Percentiles rank a stretch among this genome's conserved stretches.
Evolutionary conservation across 37 sponge, comb jelly and placozoan species (phyloP).

Genomic region (Cliona cf. orientalis): DNA sequence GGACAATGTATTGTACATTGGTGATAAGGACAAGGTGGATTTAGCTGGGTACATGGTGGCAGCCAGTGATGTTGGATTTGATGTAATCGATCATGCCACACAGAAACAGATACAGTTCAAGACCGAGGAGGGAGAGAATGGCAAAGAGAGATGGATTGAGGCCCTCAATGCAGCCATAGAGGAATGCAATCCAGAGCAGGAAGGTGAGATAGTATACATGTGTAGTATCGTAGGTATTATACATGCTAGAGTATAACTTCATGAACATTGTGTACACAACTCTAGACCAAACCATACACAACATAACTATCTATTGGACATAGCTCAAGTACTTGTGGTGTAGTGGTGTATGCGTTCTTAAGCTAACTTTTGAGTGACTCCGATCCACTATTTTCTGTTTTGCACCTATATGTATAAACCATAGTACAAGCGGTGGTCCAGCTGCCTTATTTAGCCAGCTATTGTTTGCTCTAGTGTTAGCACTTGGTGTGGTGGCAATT

Average conservation of each 20-base stretch:
- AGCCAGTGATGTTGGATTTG: conserved; percentile 17
- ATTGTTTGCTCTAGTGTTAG: too few species aligned
- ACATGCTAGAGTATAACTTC: not conserved
- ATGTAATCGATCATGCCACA: conserved; percentile 12
- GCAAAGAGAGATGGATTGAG: conserved; percentile 24
- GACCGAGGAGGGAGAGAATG: conserved; percentile 18
- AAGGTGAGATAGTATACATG: not conserved
- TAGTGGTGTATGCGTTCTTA: too few species aligned
- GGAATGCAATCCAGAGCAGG: conserved; percentile 24
- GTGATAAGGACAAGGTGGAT: conserved; percentile 8
- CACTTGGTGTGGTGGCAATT: too few species aligned
- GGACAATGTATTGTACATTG: not conserved
- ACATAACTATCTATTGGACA: too few species aligned
- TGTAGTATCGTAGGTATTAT: not conserved
- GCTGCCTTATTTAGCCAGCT: too few species aligned
- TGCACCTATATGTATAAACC: too few species aligned
- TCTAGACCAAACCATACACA: too few species aligned
- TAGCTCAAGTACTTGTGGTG: too few species aligned
- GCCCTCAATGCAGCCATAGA: conserved; percentile 37
- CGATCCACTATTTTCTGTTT: too few species aligned
- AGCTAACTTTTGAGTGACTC: too few species aligned
- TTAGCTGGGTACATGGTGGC: conserved; percentile 19
- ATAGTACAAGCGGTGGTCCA: too few species aligned
- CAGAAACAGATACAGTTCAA: conserved; percentile 34
- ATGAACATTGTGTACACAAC: too few species aligned